A percentile compares a stretch with the other conserved stretches of the same genome.
Evolutionary conservation across 1,140 invertebrate genomes (phyloP).

Genomic region (Hyphantria cunea): DNA sequence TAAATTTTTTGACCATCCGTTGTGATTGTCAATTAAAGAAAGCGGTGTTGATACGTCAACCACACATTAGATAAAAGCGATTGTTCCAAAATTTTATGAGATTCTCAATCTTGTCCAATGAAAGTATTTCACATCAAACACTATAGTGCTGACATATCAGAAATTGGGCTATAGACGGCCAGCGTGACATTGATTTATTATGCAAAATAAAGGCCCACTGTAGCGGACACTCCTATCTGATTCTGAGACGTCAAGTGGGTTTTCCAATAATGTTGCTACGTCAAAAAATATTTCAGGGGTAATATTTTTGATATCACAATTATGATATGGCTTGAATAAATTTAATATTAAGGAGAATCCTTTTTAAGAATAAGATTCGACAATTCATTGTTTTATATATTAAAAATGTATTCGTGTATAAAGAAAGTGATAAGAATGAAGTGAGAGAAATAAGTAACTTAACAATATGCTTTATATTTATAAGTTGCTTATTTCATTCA

Average conservation of each 20-base stretch:
- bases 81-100: not conserved
- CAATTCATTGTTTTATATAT: no score
- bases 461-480: no score
- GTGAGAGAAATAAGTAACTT: no score
- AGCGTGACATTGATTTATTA: conserved; percentile 48
- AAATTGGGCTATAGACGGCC: conserved; percentile 33
- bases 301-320: not conserved
- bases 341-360: no score
- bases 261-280: not conserved
- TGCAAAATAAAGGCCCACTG: conserved; percentile 41
- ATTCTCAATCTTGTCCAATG: conserved; percentile 14
- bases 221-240: conserved; percentile 4
- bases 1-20: no score
- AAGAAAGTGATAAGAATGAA: no score
- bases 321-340: no score
- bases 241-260: conserved; percentile 1
- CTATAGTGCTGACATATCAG: conserved; percentile 18
- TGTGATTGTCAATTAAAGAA: no score
- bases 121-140: conserved; percentile 22
- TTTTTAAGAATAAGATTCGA: no score
- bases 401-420: no score
- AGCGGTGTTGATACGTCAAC: no score
- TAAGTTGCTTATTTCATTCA: no score
- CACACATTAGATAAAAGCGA: not conserved
- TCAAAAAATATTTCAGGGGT: not conserved